Percentiles rank a stretch among this genome's conserved stretches.
phyloP scores from a whole-genome alignment of 1,140 invertebrate species.

The Atopsyche davidsoni region DNA sequence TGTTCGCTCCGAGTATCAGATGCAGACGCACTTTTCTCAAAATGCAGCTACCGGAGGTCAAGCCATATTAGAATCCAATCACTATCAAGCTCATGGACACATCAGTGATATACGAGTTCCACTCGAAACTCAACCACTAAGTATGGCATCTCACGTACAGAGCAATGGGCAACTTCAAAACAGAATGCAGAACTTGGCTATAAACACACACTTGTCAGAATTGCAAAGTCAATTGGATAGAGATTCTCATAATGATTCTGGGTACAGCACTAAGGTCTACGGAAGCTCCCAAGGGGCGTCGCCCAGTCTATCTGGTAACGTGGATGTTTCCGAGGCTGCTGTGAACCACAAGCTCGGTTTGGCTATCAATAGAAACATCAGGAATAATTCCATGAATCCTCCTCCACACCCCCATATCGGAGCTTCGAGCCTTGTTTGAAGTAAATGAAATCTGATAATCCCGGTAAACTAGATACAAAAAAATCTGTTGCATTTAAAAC shows the following conservation, averaged over 20 bases:
- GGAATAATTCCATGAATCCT: conserved; percentile 21
- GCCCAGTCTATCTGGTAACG: conserved; percentile 63
- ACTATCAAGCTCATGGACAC: conserved; percentile 30
- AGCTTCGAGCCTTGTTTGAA: conserved; percentile 43
- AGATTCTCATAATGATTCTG: conserved; percentile 70
- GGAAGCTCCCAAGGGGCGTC: conserved; percentile 71
- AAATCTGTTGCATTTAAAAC: no score
- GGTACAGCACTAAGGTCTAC: conserved; percentile 70
- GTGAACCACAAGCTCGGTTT: conserved; percentile 23
- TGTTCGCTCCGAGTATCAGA: conserved; percentile 37
- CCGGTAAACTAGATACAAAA: no score
- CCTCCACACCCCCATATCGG: conserved; percentile 34
- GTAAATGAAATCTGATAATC: no score
- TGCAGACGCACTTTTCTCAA: conserved; percentile 37
- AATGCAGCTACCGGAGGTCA: conserved; percentile 31
- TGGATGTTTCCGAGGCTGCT: conserved; percentile 38
- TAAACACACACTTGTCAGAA: conserved; percentile 46
- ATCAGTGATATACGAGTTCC: conserved; percentile 31
- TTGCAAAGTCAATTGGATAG: conserved; percentile 49
- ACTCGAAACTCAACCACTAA: conserved; percentile 14
- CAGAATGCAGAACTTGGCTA: conserved; percentile 43
- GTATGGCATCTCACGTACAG: conserved; percentile 5
- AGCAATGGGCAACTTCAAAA: conserved; percentile 40
- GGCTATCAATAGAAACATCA: conserved; percentile 25
- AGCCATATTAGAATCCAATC: conserved; percentile 34